phyloP scores from a whole-genome alignment of 2,797 vertebrate genomes.

The Clarias platycephalus region DNA sequence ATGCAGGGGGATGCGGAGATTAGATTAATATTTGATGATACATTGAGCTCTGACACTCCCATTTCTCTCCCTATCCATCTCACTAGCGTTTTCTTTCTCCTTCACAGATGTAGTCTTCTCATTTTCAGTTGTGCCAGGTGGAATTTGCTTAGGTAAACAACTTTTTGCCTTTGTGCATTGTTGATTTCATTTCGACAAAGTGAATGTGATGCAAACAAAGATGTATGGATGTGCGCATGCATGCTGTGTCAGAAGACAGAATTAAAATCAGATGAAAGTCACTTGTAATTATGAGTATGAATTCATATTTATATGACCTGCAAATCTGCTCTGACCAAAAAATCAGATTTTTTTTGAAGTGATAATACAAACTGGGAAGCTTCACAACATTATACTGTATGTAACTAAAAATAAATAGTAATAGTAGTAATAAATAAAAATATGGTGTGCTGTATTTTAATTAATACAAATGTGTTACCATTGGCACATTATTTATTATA shows the following conservation, averaged over 20 bases:
- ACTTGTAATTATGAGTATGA: too few relatives aligned
- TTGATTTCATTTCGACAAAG: too few relatives aligned
- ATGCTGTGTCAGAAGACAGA: too few relatives aligned
- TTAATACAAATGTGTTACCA: background rate
- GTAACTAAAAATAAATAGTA: background rate
- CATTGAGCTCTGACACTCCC: background rate
- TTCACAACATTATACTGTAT: background rate
- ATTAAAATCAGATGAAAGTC: too few relatives aligned
- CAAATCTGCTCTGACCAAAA: too few relatives aligned
- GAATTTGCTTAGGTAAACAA: too few relatives aligned
- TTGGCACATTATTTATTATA: background rate
- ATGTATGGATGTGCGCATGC: too few relatives aligned
- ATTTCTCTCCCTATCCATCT: slow-evolving; percentile 3
- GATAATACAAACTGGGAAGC: background rate
- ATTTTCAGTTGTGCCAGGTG: background rate
- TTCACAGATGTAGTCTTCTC: background rate
- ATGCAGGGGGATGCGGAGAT: slow-evolving; percentile 28
- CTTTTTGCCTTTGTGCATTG: too few relatives aligned
- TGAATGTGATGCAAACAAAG: too few relatives aligned
- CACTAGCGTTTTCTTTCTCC: background rate
- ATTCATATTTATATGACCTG: too few relatives aligned
- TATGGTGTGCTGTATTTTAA: background rate
- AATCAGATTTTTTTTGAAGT: background rate
- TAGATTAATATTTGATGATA: slow-evolving; percentile 52
- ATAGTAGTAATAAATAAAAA: background rate